A percentile compares a stretch with the other conserved stretches of the same genome.
phyloP scores from a whole-genome alignment of 2,888 invertebrate genomes.

The Himalopsyche tibetana region DNA sequence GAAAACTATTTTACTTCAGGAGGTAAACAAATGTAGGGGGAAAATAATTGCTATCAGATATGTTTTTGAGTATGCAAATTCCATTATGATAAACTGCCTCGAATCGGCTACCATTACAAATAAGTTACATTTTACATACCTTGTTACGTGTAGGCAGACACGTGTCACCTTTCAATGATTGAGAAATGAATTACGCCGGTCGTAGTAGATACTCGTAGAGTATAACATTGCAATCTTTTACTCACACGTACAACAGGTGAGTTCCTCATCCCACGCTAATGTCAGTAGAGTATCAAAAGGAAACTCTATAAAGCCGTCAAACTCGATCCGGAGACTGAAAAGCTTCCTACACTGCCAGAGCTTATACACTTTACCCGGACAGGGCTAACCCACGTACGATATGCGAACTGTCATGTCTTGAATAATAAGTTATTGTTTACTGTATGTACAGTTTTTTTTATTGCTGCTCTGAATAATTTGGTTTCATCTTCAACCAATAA shows the following conservation, averaged over 20 bases:
- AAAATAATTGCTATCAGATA: too few species aligned
- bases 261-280: slow-evolving; percentile 35
- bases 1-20: too few species aligned
- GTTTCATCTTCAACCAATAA: too few species aligned
- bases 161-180: slow-evolving; percentile 37
- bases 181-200: slow-evolving; percentile 6
- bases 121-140: too few species aligned
- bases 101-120: too few species aligned
- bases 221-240: slow-evolving; percentile 26
- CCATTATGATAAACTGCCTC: too few species aligned
- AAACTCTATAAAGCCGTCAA: slow-evolving; percentile 40
- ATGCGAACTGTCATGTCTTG: neutral
- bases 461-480: too few species aligned
- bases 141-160: neutral
- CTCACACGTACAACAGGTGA: slow-evolving; percentile 38
- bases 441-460: too few species aligned
- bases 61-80: too few species aligned
- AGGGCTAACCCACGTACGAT: neutral
- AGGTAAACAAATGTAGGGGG: too few species aligned
- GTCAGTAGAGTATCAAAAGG: slow-evolving; percentile 31
- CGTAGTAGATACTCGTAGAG: slow-evolving; percentile 14
- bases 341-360: slow-evolving; percentile 31
- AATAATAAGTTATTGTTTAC: too few species aligned
- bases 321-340: slow-evolving; percentile 35
- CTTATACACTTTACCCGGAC: neutral